Base-by-base conservation (phyloP, 1,140 invertebrate genomes). In the Homarus americanus region DNA sequence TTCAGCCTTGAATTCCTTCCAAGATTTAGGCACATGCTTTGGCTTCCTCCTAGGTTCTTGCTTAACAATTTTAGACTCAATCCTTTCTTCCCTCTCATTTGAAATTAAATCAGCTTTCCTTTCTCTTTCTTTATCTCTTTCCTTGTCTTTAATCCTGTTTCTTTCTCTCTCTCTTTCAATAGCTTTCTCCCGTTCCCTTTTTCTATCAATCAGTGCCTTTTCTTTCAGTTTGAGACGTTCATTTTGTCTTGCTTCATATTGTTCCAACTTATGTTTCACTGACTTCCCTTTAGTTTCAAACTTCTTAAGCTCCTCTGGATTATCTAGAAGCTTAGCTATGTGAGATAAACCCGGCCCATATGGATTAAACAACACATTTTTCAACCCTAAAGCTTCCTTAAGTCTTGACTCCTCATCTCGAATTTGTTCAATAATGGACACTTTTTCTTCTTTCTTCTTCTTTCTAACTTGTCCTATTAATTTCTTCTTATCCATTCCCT, bases 401-500 rank as follows among this genome's bases (percentile, higher is more conserved):
- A 92, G 78, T 36, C 91, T 34, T 4, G 82, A 90, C 40, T 92
- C 91, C 41, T 92, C 82, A 10, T 87, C 83, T 1, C 82, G 66
- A 72, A 92, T 92, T 44, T 92, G 91, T 24, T 92, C 91, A 66
- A 92, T 92, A 15, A 80, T 40, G 5, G 91, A 92, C 9, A 92
- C 82, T 32, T 92, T 92, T 36, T 92, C 91, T 73, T 92, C 87
- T 79, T 92, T 92, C 63, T 92, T 92, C 69, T 92, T 92, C 87
- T 92, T 92, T 76, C 88, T 92, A 7, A 20, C 34, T 15, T 17
- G 1, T 7, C n/a, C 41, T 24, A 24, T 28, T 24, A 20, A 3
- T 76, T 87, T 87, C 38, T 79, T 82, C 40, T 69, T 82, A 40
- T 87, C 82, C 20, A 34, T 24, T 0, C 49, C 69, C 5, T 80